Conservation (phyloP, 2,888 invertebrate species). For the Emmelina monodactyla region DNA sequence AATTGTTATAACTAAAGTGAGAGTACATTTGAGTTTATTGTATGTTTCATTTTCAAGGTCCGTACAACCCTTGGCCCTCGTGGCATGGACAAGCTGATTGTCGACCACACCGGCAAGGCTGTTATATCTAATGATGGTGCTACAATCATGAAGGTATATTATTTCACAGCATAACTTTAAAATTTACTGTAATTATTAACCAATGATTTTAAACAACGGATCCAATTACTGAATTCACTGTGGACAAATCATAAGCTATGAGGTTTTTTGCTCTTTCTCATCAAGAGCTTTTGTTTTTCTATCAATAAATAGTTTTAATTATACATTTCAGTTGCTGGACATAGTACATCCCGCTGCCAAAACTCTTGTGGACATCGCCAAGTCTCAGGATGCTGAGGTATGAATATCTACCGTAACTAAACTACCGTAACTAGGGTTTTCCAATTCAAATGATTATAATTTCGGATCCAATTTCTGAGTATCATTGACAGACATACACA, state of each 20-base stretch:
- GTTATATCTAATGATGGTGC: constrained; percentile 99
- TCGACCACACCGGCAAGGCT: constrained; percentile 86
- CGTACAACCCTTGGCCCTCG: constrained; percentile 97
- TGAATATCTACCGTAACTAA: not conserved
- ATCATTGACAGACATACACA: not conserved
- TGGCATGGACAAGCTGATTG: constrained; percentile 99
- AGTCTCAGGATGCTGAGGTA: constrained; percentile 98
- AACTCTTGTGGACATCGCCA: constrained; percentile 97
- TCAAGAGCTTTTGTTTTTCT: not conserved
- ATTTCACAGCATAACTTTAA: not conserved
- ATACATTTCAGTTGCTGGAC: constrained; percentile 81
- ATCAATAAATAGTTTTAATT: constrained; percentile 5
- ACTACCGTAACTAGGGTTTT: not conserved
- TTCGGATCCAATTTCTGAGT: constrained; percentile 30
- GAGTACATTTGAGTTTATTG: not conserved
- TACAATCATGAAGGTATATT: constrained; percentile 88
- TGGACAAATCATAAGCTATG: too few species aligned
- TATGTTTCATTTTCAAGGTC: constrained; percentile 34
- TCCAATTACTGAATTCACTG: constrained; percentile 18
- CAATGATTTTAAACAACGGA: constrained; percentile 19
- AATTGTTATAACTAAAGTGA: too few species aligned
- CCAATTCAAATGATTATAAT: constrained; percentile 23
- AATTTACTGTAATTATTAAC: constrained; percentile 2
- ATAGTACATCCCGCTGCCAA: constrained; percentile 98
- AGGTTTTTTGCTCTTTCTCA: too few species aligned